Base-by-base conservation (phyloP, 2,888 invertebrate genomes). In the Acrocyrtus sp. region DNA sequence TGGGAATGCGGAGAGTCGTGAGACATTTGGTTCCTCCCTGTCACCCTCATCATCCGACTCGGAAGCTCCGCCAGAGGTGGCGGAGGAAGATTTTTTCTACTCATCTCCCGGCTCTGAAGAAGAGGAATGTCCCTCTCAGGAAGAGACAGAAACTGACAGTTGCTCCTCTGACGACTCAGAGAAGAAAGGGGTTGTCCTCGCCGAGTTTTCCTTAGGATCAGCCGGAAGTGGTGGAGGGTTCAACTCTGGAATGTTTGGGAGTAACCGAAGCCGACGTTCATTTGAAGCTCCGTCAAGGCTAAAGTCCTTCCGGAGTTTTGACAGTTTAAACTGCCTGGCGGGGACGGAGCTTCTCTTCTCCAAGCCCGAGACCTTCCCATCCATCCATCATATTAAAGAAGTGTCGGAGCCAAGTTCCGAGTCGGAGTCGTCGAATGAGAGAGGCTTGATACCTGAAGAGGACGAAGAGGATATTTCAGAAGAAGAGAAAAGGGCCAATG, bases 281-380 rank as follows among this genome's bases (percentile, higher is more conserved):
- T 81, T 79, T 45, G 81, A 81, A 41, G 72, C 76, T 19, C 69
- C 72, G 3, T 67, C 74, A 1, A 83, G 84, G 54, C 82, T 87
- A 62, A 83, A 86, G 60, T 86, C 86, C 1, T 86, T 85, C 72
- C 83, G 86, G 19, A 87, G 87, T 78, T 86, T 86, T 82, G 87
- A 87, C 82, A 87, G 87, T 60, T 82, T 87, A 47, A 84, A 86
- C 67, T 68, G 74, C 39, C 62, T 81, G 12, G 74, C 79, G n/a
- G 81, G 81, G 19, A 80, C 81, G 22, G 81, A 81, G 63, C 72
- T 81, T 15, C 77, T 81, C n/a, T 81, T 81, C 48, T 81, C 81
- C 22, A 79, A 79, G 54, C 74, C 80, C 12, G 81, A 81, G 48
- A 79, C 80, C 21, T 81, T 81, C 72, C 81, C 81, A 15, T 78